phyloP scores from a whole-genome alignment of 2,797 vertebrate species.

The Diglossa cyanea region DNA sequence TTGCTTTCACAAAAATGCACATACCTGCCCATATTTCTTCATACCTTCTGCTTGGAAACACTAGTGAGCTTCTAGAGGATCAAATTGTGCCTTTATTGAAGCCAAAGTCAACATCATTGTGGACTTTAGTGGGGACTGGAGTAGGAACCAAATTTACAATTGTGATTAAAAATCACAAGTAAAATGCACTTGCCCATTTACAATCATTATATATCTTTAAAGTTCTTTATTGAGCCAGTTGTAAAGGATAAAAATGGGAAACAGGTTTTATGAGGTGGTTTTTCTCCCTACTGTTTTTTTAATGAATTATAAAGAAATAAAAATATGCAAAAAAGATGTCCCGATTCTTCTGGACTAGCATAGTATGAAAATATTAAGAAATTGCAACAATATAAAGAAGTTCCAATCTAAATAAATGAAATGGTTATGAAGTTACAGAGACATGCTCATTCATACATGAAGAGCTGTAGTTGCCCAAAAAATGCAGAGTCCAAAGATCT shows the following conservation, averaged over 20 bases:
- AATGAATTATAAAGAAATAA: background rate
- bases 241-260: background rate
- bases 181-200: background rate
- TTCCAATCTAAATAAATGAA: background rate
- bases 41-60: background rate
- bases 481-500: background rate
- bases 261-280: fast-evolving
- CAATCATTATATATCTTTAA: background rate
- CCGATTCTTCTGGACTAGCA: background rate
- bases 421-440: fast-evolving
- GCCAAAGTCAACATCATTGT: background rate
- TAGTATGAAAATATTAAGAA: background rate
- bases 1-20: background rate
- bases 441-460: fast-evolving
- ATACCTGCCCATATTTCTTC: background rate
- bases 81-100: background rate
- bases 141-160: background rate
- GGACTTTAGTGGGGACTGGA: background rate
- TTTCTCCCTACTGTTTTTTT: background rate
- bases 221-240: background rate
- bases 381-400: background rate
- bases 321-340: background rate
- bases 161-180: background rate
- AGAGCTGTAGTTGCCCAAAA: background rate
- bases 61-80: background rate